Conservation (phyloP, 1,140 invertebrate genomes). For the Drosophila obscura region DNA sequence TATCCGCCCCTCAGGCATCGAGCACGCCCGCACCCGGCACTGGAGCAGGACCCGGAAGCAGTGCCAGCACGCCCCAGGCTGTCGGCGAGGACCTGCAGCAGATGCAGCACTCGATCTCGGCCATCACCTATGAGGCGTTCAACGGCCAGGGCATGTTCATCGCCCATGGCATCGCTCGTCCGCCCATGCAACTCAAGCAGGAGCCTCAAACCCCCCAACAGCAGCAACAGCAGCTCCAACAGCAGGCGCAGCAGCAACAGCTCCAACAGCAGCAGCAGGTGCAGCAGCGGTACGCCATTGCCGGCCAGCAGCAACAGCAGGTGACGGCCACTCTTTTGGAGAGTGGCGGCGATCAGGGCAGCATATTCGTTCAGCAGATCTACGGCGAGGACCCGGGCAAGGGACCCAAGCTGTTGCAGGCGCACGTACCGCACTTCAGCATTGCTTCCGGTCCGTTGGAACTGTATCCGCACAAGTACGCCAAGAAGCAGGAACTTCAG, state of each 20-base stretch:
- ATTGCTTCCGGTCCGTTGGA: slow-evolving; percentile 74
- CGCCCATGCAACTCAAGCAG: slow-evolving; percentile 71
- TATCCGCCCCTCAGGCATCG: slow-evolving; percentile 26
- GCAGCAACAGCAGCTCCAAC: slow-evolving; percentile 54
- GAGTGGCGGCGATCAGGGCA: slow-evolving; percentile 65
- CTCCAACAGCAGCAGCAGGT: slow-evolving; percentile 49
- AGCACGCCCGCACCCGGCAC: slow-evolving; percentile 36
- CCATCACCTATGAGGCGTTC: slow-evolving; percentile 73
- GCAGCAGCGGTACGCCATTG: slow-evolving; percentile 57
- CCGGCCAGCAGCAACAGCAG: slow-evolving; percentile 64
- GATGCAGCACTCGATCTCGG: slow-evolving; percentile 54
- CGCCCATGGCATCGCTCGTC: slow-evolving; percentile 57
- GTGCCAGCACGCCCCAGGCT: slow-evolving; percentile 32
- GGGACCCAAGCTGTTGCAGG: slow-evolving; percentile 70
- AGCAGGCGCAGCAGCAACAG: slow-evolving; percentile 53
- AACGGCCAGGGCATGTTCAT: slow-evolving; percentile 83
- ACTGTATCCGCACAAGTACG: slow-evolving; percentile 81
- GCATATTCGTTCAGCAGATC: slow-evolving; percentile 76
- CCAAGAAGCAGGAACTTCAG: slow-evolving; percentile 83
- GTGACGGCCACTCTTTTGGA: slow-evolving; percentile 52
- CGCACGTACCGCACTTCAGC: slow-evolving; percentile 77
- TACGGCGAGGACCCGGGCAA: slow-evolving; percentile 71
- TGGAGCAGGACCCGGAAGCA: slow-evolving; percentile 19
- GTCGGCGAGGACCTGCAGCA: slow-evolving; percentile 30
- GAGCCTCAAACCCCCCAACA: slow-evolving; percentile 63